These are phyloP conservation scores for Danaus plexippus DNA, from an alignment of 1,140 invertebrate genomes.

Conservation along the genomic window DNA sequence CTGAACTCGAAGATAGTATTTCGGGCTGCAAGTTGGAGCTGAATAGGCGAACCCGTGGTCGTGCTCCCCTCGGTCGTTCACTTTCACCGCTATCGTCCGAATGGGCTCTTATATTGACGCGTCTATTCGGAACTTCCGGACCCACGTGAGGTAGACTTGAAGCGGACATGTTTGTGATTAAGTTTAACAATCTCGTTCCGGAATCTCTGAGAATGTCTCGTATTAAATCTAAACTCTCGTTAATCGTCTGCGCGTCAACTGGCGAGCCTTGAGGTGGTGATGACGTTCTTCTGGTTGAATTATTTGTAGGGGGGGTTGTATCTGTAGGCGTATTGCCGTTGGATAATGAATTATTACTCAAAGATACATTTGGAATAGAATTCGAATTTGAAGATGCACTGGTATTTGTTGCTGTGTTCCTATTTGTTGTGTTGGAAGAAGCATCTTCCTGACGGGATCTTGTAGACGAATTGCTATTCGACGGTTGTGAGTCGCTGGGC, in stretches of 20 bases:
- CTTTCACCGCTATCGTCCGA: slow-evolving; percentile 39
- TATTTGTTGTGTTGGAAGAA: slow-evolving; percentile 19
- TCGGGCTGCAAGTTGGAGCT: slow-evolving; percentile 32
- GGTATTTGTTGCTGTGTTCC: slow-evolving; percentile 29
- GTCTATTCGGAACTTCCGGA: slow-evolving; percentile 28
- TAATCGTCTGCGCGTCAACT: slow-evolving; percentile 53
- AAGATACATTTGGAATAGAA: slow-evolving; percentile 5
- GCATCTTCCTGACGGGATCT: slow-evolving; percentile 19
- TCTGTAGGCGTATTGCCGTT: too few species aligned
- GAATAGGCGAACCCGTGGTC: slow-evolving; percentile 31
- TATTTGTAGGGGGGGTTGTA: too few species aligned
- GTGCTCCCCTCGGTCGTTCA: slow-evolving; percentile 13
- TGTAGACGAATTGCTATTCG: slow-evolving; percentile 14
- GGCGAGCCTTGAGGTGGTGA: slow-evolving; percentile 18
- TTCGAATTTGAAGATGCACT: slow-evolving; percentile 39
- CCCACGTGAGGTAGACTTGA: slow-evolving; percentile 45
- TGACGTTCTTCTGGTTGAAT: too few species aligned
- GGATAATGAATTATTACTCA: too few species aligned
- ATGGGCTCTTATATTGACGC: slow-evolving; percentile 26
- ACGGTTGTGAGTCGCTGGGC: slow-evolving; percentile 16
- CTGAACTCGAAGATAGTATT: slow-evolving; percentile 48
- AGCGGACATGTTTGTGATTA: slow-evolving; percentile 62
- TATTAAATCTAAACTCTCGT: slow-evolving; percentile 62
- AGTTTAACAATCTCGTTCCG: slow-evolving; percentile 60
- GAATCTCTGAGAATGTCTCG: slow-evolving; percentile 66